Conservation (phyloP, 2,797 vertebrate species). For the Micromesistius poutassou region DNA sequence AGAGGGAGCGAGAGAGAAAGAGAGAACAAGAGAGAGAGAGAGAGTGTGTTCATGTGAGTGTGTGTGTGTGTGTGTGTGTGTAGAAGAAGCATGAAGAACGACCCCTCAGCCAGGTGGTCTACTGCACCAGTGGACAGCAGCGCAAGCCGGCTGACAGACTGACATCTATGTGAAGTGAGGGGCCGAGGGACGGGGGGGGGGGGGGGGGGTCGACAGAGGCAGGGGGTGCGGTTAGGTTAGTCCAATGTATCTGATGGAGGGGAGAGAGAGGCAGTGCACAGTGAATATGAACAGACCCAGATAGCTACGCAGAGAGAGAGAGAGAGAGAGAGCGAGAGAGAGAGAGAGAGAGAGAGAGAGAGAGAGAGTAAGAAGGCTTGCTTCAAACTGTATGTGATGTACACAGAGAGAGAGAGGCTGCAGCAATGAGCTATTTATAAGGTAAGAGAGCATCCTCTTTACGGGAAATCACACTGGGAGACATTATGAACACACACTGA, state of each 20-base stretch:
- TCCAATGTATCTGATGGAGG: conserved; percentile 65
- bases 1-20: too few relatives aligned
- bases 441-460: conserved; percentile 17
- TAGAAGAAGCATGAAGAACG: not conserved
- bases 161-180: conserved; percentile 20
- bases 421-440: conserved; percentile 48
- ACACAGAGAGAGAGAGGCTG: conserved; percentile 50
- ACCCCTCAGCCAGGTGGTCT: not conserved
- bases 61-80: not conserved
- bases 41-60: not conserved
- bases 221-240: conserved; percentile 61
- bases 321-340: conserved; percentile 47
- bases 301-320: conserved; percentile 48
- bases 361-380: conserved; percentile 56
- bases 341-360: conserved; percentile 48
- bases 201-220: conserved; percentile 26
- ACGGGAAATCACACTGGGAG: conserved; percentile 7
- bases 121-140: not conserved
- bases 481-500: not conserved
- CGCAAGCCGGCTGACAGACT: conserved; percentile 27
- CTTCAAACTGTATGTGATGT: conserved; percentile 33
- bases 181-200: conserved; percentile 25
- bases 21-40: not conserved
- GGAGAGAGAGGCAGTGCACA: conserved; percentile 57
- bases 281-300: conserved; percentile 55